phyloP scores from a whole-genome alignment of 2,113 vertebrate species.

The Coracopsis vasa region DNA sequence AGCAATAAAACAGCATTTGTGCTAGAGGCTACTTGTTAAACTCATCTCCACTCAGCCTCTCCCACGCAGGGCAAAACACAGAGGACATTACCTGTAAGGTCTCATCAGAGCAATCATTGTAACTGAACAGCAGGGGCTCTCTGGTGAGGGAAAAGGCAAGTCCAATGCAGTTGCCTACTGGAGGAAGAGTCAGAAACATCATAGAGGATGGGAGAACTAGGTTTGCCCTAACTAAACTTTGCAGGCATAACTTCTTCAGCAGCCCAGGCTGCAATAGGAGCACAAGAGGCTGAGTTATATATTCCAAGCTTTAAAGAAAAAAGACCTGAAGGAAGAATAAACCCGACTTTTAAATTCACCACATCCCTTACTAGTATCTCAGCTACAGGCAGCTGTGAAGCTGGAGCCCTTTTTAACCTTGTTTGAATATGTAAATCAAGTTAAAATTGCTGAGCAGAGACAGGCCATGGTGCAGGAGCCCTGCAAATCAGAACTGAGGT shows the following conservation, averaged over 20 bases:
- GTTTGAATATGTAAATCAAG: neutral
- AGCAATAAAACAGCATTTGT: neutral
- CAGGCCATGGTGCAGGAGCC: neutral
- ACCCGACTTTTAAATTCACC: neutral
- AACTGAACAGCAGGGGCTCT: neutral
- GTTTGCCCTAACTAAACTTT: neutral
- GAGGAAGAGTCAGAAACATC: neutral
- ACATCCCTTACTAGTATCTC: accelerated
- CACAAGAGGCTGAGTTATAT: neutral
- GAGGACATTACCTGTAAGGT: neutral
- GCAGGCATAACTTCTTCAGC: neutral
- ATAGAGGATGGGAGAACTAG: neutral
- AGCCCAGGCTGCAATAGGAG: neutral
- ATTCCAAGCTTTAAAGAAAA: neutral
- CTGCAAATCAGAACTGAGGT: neutral
- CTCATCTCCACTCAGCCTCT: neutral
- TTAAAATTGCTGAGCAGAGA: neutral
- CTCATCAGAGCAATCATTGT: neutral
- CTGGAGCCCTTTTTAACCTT: neutral
- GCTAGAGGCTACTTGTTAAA: neutral
- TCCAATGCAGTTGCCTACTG: neutral
- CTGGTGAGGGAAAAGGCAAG: neutral
- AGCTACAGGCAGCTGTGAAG: neutral
- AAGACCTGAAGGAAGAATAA: neutral
- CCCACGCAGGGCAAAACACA: neutral